These are phyloP conservation scores for Ophioderma brevispina DNA, from an alignment of 35 echinoderm and acorn worm genomes.

Conservation along the genomic window DNA sequence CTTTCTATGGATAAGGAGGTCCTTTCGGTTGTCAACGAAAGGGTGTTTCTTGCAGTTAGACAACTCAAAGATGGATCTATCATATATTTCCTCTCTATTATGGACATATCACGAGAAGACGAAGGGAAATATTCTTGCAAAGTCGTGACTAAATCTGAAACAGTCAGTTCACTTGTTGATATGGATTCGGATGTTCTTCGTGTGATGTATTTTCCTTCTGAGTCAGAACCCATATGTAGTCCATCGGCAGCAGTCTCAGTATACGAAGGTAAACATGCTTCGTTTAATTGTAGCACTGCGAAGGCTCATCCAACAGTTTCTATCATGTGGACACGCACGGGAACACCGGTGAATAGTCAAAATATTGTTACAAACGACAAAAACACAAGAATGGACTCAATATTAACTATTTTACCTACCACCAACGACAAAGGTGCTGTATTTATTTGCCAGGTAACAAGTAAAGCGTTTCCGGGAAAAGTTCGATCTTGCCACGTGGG, in stretches of 20 bases:
- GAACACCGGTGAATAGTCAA: not conserved
- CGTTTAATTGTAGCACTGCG: not conserved
- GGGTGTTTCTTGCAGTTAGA: not conserved
- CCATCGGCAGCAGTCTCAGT: not conserved
- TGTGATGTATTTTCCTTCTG: not conserved
- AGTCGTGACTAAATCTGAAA: not conserved
- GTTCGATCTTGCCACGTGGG: not conserved
- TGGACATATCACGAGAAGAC: not conserved
- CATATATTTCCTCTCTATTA: not conserved
- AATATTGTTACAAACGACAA: not conserved
- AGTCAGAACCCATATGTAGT: not conserved
- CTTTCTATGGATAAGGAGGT: not conserved
- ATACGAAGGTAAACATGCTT: not conserved
- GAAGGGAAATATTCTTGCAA: not conserved
- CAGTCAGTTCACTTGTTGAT: not conserved
- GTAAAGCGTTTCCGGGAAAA: not conserved
- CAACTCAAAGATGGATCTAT: not conserved
- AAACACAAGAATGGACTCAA: not conserved
- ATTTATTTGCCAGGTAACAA: not conserved
- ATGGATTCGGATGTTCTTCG: not conserved
- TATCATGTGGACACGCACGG: not conserved
- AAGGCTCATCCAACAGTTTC: not conserved
- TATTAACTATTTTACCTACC: not conserved
- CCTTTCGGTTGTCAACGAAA: not conserved
- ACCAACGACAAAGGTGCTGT: not conserved